These are phyloP conservation scores for Melanerpes formicivorus DNA, from an alignment of 2,113 vertebrate genomes.

Conservation along the genomic window DNA sequence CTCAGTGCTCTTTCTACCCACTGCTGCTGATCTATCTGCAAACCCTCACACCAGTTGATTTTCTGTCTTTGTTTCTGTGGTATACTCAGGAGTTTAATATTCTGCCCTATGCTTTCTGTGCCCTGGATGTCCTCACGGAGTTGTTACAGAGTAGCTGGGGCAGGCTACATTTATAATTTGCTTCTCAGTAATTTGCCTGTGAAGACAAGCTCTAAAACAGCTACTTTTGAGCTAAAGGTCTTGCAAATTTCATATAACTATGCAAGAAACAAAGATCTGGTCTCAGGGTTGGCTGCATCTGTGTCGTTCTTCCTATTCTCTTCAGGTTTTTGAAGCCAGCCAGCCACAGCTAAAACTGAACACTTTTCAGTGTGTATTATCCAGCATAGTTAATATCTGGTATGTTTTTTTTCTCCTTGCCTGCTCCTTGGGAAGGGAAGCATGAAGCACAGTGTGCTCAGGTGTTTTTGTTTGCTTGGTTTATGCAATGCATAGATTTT, in stretches of 20 bases:
- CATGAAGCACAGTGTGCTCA: not conserved
- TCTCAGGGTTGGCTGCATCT: not conserved
- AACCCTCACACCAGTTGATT: not conserved
- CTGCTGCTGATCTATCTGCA: not conserved
- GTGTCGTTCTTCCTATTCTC: not conserved
- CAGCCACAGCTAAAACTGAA: not conserved
- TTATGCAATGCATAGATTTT: not conserved
- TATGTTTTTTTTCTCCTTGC: not conserved
- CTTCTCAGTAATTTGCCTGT: constrained; percentile 18
- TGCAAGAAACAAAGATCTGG: not conserved
- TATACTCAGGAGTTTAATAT: constrained; percentile 10
- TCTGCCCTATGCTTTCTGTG: not conserved
- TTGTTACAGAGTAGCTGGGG: not conserved
- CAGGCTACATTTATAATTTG: not conserved
- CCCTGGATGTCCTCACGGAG: not conserved
- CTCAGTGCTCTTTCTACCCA: not conserved
- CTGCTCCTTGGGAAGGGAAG: not conserved
- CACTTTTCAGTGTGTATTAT: not conserved
- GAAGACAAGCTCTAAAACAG: not conserved
- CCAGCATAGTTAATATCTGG: not conserved
- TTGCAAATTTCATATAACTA: constrained; percentile 8
- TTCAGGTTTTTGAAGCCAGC: not conserved
- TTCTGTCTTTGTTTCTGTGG: not conserved
- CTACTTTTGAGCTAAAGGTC: constrained; percentile 18
- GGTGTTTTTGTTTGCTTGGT: not conserved